Evolutionary conservation across 1,140 invertebrate species (phyloP), one percentile per base, ranked within the genome.

Genomic region (Heliothis subflexa): DNA sequence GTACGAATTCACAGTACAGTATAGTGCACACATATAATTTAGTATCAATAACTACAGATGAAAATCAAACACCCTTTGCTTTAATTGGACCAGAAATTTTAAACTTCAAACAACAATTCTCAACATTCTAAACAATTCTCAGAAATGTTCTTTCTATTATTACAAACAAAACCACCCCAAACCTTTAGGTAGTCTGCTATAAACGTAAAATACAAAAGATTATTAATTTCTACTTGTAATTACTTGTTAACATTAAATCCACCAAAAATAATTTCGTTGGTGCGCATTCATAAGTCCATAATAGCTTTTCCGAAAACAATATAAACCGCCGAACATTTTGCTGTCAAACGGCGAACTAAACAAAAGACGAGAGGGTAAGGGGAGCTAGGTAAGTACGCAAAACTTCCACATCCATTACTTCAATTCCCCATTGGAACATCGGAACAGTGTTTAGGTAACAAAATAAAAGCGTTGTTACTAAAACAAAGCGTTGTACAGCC

Each of bases 241-340:
- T 55, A 71, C 68, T 73, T 73, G 71, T 73, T 73, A 73, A 73
- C 71, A 73, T 73, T 73, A 73, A 73, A 73, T 73, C 52, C 33
- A 73, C 71, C 71, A 61, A 61, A 74, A 74, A 74, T 74, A 45
- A 74, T 74, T 74, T 54, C 18, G 18, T 16, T 25, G 55, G 18
- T 74, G 61, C 40, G 18, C 40, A 28, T 61, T 74, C 28, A 55
- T 1, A 72, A 9, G 68, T 55, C 52, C 40, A 47, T 74, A 74
- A 74, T 61, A 61, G 33, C 45, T 61, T 61, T 49, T 25, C 40
- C 33, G 55, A 59, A 73, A 73, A 73, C 71, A 73, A 73, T 73
- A 73, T 59, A 73, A 73, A 40, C 54, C 33, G 16, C 4, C 54
- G 54, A 73, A 73, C 71, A 47, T 73, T 73, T 59, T 59, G 50